Base-by-base conservation (phyloP, 2,113 vertebrate species). In the Hyaena hyaena region DNA sequence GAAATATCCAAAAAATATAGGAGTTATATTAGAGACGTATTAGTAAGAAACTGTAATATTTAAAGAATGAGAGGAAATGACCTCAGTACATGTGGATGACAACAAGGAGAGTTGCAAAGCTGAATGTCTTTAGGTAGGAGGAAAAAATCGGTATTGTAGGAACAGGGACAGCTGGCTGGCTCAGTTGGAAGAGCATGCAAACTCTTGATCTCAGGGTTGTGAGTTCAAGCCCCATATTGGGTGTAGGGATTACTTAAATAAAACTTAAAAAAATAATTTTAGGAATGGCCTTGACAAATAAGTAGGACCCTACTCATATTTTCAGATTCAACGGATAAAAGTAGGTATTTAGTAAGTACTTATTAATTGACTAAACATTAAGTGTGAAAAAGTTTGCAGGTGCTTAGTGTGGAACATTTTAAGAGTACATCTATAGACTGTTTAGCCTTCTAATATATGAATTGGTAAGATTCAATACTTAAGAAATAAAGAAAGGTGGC, bases 331-430 rank as follows among this genome's bases (percentile, higher is more conserved):
- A 2, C 74, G 65, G 10, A 69, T 79, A 26, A 88, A 66, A 68
- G 69, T 45, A 48, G 58, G 5, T 35, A 1, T 69, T 81, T 28
- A 66, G 0, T 83, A 84, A 92, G 31, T 81, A 35, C 63, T 83
- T 96, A n/a, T 90, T 92, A 63, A n/a, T 24, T 92, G 50, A 43
- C 66, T 84, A 74, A 88, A 55, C 7, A 43, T 90, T 87, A 83
- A 55, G 24, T 31, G 21, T 83, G 66, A 61, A 61, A 93, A 87
- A 45, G 33, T 86, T 45, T 84, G 23, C 10, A 65, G 74, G 16
- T 77, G 1, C 69, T 92, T 61, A 66, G 14, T 48, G 0, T 93
- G 48, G 71, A 63, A 71, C 19, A 77, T 26, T 65, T 93, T 94
- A 71, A 80, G 68, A 93, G 7, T 77, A 93, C 48, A 28, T 66